Conservation (phyloP, 1,140 invertebrate genomes). For the Mesaphorura yosii region DNA sequence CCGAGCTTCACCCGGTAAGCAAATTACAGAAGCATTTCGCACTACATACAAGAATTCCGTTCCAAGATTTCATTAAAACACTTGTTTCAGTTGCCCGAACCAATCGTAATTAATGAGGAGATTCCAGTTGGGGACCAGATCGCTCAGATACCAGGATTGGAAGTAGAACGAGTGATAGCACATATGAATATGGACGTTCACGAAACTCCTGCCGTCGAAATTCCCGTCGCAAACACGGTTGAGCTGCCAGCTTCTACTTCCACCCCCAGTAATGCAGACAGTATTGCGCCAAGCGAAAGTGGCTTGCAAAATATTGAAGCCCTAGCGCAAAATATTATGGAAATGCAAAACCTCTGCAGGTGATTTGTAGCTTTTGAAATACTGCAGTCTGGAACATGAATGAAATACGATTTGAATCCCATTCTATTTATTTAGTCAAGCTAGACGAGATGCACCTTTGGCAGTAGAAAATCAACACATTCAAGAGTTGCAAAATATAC, state of each 20-base stretch:
- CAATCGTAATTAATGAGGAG: neutral
- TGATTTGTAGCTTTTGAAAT: conserved; percentile 1
- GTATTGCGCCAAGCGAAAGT: conserved; percentile 3
- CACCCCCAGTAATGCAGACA: neutral
- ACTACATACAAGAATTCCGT: no score
- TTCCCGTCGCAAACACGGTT: neutral
- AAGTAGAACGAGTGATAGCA: neutral
- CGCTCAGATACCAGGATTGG: neutral
- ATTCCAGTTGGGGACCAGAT: neutral
- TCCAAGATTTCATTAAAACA: no score
- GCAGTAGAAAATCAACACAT: conserved; percentile 28
- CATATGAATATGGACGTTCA: neutral
- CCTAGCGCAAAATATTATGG: conserved; percentile 30
- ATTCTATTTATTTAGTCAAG: conserved; percentile 28
- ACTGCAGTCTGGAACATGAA: neutral
- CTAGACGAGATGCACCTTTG: conserved; percentile 21
- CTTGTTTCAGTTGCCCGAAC: neutral
- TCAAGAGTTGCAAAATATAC: conserved; percentile 26
- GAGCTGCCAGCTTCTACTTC: neutral
- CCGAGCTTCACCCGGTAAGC: no score
- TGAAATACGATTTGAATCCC: conserved; percentile 3
- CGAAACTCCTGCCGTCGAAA: conserved; percentile 3
- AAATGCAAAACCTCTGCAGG: conserved; percentile 32
- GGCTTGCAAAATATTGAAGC: conserved; percentile 26
- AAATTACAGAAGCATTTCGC: no score